phyloP scores from a whole-genome alignment of 2,888 invertebrate species.

The Malthinus flaveolus region DNA sequence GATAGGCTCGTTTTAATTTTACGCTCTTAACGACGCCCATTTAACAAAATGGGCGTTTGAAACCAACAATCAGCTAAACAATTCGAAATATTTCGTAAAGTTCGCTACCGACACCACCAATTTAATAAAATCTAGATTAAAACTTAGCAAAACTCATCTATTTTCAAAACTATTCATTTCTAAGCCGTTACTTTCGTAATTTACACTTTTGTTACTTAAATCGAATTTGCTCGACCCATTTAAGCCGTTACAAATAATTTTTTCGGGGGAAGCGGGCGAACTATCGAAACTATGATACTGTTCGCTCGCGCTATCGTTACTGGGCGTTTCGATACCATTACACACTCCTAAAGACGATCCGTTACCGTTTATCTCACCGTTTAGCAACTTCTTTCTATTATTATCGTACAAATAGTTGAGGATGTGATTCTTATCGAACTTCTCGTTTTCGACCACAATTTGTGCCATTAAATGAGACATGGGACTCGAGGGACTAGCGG shows the following conservation, averaged over 20 bases:
- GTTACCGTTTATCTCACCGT: background rate
- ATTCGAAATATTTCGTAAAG: too few species aligned
- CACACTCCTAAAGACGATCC: conserved; percentile 5
- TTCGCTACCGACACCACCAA: background rate
- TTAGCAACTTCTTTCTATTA: background rate
- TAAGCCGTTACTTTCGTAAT: conserved; percentile 33
- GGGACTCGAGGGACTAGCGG: conserved; percentile 48
- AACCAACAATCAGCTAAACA: too few species aligned
- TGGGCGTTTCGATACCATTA: background rate
- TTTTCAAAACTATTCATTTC: conserved; percentile 47
- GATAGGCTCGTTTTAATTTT: too few species aligned
- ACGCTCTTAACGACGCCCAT: too few species aligned
- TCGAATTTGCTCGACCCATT: conserved; percentile 8
- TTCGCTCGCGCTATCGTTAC: conserved; percentile 17
- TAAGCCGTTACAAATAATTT: background rate
- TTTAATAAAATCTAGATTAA: background rate
- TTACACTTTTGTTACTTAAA: background rate
- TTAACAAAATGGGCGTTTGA: too few species aligned
- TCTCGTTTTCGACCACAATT: conserved; percentile 58
- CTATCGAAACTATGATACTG: conserved; percentile 25
- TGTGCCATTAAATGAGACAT: conserved; percentile 56
- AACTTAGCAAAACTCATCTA: conserved; percentile 43
- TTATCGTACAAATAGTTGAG: conserved; percentile 56
- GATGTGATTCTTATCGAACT: conserved; percentile 54
- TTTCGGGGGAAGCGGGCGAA: conserved; percentile 21